A percentile compares a stretch with the other conserved stretches of the same genome.
Conservation (phyloP, 1,140 invertebrate species). For the Drosophila pachea region DNA sequence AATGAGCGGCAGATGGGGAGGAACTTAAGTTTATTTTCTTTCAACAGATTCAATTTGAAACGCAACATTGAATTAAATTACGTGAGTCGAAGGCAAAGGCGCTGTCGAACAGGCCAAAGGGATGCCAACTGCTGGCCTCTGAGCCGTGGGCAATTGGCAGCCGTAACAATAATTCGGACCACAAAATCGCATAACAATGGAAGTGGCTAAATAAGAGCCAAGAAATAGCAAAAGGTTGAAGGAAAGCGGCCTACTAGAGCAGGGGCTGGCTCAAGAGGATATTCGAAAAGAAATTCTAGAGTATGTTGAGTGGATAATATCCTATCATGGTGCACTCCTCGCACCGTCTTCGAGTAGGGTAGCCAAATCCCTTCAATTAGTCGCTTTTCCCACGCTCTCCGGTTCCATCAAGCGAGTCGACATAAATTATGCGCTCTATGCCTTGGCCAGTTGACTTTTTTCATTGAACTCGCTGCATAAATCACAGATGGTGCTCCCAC, state of each 20-base stretch:
- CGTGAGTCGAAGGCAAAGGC: conserved; percentile 36
- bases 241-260: no score
- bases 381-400: conserved; percentile 42
- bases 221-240: conserved; percentile 40
- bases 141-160: conserved; percentile 58
- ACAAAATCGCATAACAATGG: conserved; percentile 76
- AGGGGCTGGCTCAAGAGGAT: neutral
- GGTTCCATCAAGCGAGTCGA: conserved; percentile 41
- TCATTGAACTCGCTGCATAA: conserved; percentile 71
- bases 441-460: conserved; percentile 68
- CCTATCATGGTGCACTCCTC: conserved; percentile 14
- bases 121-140: conserved; percentile 22
- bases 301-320: neutral
- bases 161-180: conserved; percentile 73
- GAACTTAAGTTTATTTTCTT: conserved; percentile 62
- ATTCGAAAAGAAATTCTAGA: neutral
- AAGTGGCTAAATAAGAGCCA: conserved; percentile 73
- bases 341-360: neutral
- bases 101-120: conserved; percentile 22
- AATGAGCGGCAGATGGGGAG: conserved; percentile 1
- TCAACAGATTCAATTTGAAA: conserved; percentile 76
- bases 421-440: conserved; percentile 74
- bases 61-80: conserved; percentile 76
- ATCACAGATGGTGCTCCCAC: conserved; percentile 51
- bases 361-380: conserved; percentile 66